A percentile compares a stretch with the other conserved stretches of the same genome.
These are phyloP conservation scores for Steatornis caripensis DNA, from an alignment of 2,113 vertebrate species.

Conservation along the genomic window DNA sequence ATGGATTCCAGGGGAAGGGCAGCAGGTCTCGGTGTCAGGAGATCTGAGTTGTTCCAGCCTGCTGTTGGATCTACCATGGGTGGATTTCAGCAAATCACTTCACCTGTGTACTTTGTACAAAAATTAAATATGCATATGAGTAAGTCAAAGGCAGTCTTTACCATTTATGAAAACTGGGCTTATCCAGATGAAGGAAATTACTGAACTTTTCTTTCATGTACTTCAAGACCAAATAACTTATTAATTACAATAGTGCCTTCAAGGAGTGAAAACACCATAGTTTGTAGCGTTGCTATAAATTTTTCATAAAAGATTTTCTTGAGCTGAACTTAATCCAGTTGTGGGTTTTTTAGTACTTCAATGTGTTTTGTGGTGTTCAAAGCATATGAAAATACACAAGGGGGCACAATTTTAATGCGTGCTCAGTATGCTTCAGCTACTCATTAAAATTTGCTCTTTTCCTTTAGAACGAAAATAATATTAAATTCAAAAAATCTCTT, in stretches of 20 bases:
- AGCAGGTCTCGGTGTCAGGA: neutral
- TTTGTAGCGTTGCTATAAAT: neutral
- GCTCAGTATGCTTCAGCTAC: neutral
- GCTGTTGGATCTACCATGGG: neutral
- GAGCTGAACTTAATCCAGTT: neutral
- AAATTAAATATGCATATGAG: neutral
- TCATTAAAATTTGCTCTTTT: neutral
- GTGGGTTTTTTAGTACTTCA: neutral
- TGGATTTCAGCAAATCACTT: neutral
- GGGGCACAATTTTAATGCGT: conserved; percentile 33
- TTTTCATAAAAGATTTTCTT: conserved; percentile 23
- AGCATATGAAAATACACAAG: conserved; percentile 45
- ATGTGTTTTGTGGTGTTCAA: conserved; percentile 7
- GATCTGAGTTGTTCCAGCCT: neutral
- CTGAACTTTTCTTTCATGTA: conserved; percentile 14
- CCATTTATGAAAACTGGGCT: neutral
- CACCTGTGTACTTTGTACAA: neutral
- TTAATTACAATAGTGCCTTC: conserved; percentile 15
- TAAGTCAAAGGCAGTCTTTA: neutral
- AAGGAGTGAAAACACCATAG: neutral
- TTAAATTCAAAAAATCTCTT: neutral
- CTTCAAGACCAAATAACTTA: neutral
- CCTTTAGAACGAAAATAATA: neutral
- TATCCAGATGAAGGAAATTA: neutral
- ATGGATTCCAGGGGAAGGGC: neutral